Evolutionary conservation across 2,113 vertebrate genomes (phyloP).

Genomic region (Festucalex cinctus): DNA sequence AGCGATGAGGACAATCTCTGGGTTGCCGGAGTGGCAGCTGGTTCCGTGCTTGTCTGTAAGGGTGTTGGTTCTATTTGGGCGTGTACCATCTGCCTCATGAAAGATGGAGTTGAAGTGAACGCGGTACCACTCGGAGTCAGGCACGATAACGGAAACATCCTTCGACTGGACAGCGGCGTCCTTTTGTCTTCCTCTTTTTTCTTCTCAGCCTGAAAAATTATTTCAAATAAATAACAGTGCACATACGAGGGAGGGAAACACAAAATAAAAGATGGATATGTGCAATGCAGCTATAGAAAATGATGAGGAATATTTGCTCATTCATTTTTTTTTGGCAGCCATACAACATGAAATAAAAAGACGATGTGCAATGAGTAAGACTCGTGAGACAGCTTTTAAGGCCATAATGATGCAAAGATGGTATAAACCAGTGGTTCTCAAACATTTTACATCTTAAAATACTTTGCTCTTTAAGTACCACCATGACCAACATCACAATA

Average conservation of each 20-base stretch:
- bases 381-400: conserved; percentile 24
- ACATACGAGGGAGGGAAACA: background rate
- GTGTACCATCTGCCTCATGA: conserved; percentile 73
- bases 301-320: conserved; percentile 15
- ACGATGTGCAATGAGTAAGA: conserved; percentile 19
- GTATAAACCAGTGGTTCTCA: conserved; percentile 12
- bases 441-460: too few species aligned
- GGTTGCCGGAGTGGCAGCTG: conserved; percentile 52
- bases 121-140: conserved; percentile 78
- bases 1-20: conserved; percentile 68
- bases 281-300: conserved; percentile 6
- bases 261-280: conserved; percentile 2
- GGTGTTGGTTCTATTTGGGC: conserved; percentile 72
- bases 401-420: conserved; percentile 30
- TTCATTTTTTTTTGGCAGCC: conserved; percentile 9
- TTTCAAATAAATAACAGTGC: conserved; percentile 23
- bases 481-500: too few species aligned
- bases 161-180: conserved; percentile 82
- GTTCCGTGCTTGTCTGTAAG: conserved; percentile 67
- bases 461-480: too few species aligned
- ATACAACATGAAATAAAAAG: conserved; percentile 9
- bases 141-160: conserved; percentile 81
- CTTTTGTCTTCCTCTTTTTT: conserved; percentile 85
- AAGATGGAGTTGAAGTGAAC: conserved; percentile 73
- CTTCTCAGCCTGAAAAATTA: conserved; percentile 81